Percentiles rank a stretch among this genome's conserved stretches.
Evolutionary conservation across 2,797 vertebrate species (phyloP).

Genomic region (Otolemur crassicaudatus): DNA sequence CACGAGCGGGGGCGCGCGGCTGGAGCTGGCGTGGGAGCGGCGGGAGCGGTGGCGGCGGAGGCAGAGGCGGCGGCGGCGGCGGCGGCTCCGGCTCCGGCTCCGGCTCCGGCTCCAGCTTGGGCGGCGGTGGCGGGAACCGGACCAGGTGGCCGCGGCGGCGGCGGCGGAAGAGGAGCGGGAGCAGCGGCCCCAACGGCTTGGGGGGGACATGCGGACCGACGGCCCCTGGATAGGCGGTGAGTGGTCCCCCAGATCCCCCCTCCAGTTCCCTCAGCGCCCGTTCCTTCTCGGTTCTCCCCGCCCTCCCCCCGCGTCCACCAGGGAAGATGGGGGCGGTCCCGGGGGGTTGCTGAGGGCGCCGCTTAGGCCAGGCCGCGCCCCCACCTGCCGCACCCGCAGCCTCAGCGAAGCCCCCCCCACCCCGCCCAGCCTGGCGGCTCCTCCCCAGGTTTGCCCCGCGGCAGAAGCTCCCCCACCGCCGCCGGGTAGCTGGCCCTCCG

Average conservation of each 20-base stretch:
- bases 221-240: conserved; percentile 78
- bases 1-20: conserved; percentile 72
- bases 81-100: conserved; percentile 53
- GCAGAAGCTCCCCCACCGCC: conserved; percentile 13
- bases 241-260: conserved; percentile 47
- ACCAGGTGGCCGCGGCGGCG: conserved; percentile 15
- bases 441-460: conserved; percentile 45
- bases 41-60: conserved; percentile 29
- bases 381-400: conserved; percentile 76
- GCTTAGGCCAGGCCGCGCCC: conserved; percentile 72
- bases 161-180: background rate
- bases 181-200: conserved; percentile 58
- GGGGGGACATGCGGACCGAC: conserved; percentile 80
- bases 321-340: conserved; percentile 44
- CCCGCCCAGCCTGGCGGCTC: conserved; percentile 10
- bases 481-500: background rate
- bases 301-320: conserved; percentile 20
- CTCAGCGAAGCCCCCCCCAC: background rate
- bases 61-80: conserved; percentile 39
- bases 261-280: background rate
- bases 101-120: conserved; percentile 42
- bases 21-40: conserved; percentile 80
- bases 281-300: background rate
- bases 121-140: conserved; percentile 64
- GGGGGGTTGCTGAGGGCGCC: conserved; percentile 45